A percentile compares a stretch with the other conserved stretches of the same genome.
Conservation (phyloP, 2,113 vertebrate species). For the Galeopterus variegatus region DNA sequence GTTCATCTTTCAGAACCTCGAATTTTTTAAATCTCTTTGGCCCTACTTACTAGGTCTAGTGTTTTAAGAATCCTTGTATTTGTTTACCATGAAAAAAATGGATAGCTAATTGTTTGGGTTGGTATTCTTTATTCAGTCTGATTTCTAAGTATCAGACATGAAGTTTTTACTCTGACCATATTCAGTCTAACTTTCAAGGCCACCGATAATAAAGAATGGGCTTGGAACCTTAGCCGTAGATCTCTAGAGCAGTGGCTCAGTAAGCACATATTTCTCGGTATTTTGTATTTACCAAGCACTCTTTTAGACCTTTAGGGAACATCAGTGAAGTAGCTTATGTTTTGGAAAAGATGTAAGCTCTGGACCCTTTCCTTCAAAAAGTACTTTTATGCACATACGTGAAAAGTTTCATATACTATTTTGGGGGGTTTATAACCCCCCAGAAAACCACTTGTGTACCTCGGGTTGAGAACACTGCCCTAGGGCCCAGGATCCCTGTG, state of each 20-base stretch:
- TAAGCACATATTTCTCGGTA: not conserved
- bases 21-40: not conserved
- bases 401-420: not conserved
- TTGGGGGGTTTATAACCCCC: not conserved
- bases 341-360: not conserved
- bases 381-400: not conserved
- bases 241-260: not conserved
- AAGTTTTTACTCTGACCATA: not conserved
- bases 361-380: not conserved
- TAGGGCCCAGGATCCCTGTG: no score
- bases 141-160: not conserved
- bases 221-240: not conserved
- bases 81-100: conserved; percentile 28
- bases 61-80: conserved; percentile 39
- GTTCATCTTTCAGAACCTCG: not conserved
- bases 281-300: not conserved
- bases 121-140: not conserved
- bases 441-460: not conserved
- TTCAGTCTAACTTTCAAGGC: not conserved
- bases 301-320: not conserved
- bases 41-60: not conserved
- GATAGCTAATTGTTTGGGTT: not conserved
- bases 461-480: not conserved
- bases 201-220: not conserved
- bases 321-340: not conserved